Evolutionary conservation across 2,888 invertebrate genomes (phyloP), one percentile per base, ranked within the genome.

Genomic region (Caenorhabditis imperialis): DNA sequence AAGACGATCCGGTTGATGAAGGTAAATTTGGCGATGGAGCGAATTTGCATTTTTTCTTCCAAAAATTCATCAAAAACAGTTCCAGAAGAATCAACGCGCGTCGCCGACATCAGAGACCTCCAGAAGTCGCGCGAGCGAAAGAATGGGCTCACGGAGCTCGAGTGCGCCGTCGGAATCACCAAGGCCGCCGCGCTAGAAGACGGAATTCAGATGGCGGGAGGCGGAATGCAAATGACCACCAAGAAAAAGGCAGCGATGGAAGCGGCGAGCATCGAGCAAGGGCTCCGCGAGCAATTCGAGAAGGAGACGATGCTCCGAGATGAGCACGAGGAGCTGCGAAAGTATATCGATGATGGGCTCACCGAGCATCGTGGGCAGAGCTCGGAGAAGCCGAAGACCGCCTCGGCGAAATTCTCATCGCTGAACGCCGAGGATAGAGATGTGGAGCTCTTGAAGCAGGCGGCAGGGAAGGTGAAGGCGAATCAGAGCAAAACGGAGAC

Each of bases 401-500:
- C 22, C 3, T 25, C 53, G 2, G 55, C 44, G 2, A 53, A 51
- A 27, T 65, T 75, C 20, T 61, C 62, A 7, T 62, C 75, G 20
- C 25, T 75, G 42, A 75, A 54, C 5, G 70, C 75, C 0, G 75
- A 75, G 18, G 75, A 75, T 48, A 45, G 57, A 10, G 67, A 67
- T 12, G 44, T 53, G 14, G 61, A 61, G 23, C 47, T 74, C 6
- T 27, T 74, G 25, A 55, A 53, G 33, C 44, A 62, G 40, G 74
- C 74, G n/a, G 74, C 74, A 14, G 62, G 63, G 8, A 75, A 58
- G 30, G 35, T 75, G 40, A 58, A 63, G 25, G 67, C 45, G 27
- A 69, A 69, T 69, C 96, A 97, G 1, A 94, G 94, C 83, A 93
- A 95, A 88, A 90, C 96, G 57, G 91, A 95, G 1, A 98, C 99